Conservation (phyloP, 2,113 vertebrate species). For the Dascyllus trimaculatus region DNA sequence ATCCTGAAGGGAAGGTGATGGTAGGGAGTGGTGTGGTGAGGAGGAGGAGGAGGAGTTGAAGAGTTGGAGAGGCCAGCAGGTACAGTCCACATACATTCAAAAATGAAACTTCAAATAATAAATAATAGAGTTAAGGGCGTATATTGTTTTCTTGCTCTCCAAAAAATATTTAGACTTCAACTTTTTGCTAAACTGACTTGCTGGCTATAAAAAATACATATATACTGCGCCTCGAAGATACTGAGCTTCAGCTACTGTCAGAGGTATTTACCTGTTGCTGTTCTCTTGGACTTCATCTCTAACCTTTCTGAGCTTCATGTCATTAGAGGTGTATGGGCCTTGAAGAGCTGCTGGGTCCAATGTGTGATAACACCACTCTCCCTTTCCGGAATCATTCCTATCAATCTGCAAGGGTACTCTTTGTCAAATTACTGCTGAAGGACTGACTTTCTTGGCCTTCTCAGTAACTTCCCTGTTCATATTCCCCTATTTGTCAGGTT, state of each 20-base stretch:
- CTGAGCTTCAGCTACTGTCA: neutral
- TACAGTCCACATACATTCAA: slow-evolving; percentile 2
- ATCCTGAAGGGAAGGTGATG: slow-evolving; percentile 42
- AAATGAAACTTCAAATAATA: too few relatives aligned
- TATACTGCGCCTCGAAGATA: neutral
- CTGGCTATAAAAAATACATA: neutral
- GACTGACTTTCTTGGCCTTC: slow-evolving; percentile 1
- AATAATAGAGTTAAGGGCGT: too few relatives aligned
- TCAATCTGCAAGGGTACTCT: slow-evolving; percentile 47
- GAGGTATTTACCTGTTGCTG: slow-evolving; percentile 36
- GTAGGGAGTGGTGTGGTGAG: slow-evolving; percentile 18
- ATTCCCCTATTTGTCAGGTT: slow-evolving; percentile 1
- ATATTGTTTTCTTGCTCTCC: too few relatives aligned
- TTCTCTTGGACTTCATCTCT: slow-evolving; percentile 5
- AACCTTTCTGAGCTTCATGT: slow-evolving; percentile 48
- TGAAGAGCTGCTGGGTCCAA: slow-evolving; percentile 44
- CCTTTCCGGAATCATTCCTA: slow-evolving; percentile 27
- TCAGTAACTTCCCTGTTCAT: slow-evolving; percentile 35
- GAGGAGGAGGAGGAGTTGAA: slow-evolving; percentile 4
- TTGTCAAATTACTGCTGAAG: slow-evolving; percentile 53
- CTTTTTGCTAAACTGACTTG: neutral
- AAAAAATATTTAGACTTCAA: neutral
- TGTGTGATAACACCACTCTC: slow-evolving; percentile 60
- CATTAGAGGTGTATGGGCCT: slow-evolving; percentile 43
- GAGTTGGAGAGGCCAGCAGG: neutral